Evolutionary conservation across 2,113 vertebrate genomes (phyloP).

Genomic region (Ictalurus furcatus): DNA sequence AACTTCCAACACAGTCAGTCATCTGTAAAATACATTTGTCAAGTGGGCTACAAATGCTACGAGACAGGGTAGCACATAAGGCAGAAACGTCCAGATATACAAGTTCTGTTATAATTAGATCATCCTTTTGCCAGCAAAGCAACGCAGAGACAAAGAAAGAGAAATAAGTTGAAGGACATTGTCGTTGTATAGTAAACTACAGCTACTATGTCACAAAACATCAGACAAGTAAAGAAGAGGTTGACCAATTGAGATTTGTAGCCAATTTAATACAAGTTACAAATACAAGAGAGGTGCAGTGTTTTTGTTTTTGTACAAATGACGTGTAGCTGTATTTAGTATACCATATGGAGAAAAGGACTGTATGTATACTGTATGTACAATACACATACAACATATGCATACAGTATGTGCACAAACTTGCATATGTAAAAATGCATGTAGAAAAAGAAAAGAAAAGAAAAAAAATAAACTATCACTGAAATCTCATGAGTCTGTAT

Average conservation of each 20-base stretch:
- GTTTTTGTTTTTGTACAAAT: constrained; percentile 46
- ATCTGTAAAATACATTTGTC: not conserved
- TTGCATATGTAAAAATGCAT: constrained; percentile 47
- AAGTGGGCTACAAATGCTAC: constrained; percentile 19
- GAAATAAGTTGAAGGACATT: constrained; percentile 60
- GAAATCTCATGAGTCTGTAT: constrained; percentile 63
- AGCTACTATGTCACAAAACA: constrained; percentile 54
- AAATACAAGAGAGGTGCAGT: not conserved
- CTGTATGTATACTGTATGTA: constrained; percentile 62
- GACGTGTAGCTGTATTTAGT: constrained; percentile 60
- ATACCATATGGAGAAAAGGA: constrained; percentile 51
- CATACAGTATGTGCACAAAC: constrained; percentile 46
- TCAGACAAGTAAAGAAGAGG: not conserved
- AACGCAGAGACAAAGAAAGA: constrained; percentile 62
- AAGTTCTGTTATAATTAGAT: constrained; percentile 74
- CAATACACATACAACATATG: constrained; percentile 69
- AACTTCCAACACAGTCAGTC: constrained; percentile 14
- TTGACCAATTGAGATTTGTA: not conserved
- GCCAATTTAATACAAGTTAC: not conserved
- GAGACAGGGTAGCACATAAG: constrained; percentile 27
- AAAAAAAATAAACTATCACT: constrained; percentile 40
- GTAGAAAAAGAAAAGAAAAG: constrained; percentile 48
- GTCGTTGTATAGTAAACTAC: constrained; percentile 66
- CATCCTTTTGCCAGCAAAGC: constrained; percentile 79
- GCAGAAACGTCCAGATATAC: constrained; percentile 25